Base-by-base conservation (phyloP, 2,888 invertebrate genomes). In the Pachycephus smyrnensis region DNA sequence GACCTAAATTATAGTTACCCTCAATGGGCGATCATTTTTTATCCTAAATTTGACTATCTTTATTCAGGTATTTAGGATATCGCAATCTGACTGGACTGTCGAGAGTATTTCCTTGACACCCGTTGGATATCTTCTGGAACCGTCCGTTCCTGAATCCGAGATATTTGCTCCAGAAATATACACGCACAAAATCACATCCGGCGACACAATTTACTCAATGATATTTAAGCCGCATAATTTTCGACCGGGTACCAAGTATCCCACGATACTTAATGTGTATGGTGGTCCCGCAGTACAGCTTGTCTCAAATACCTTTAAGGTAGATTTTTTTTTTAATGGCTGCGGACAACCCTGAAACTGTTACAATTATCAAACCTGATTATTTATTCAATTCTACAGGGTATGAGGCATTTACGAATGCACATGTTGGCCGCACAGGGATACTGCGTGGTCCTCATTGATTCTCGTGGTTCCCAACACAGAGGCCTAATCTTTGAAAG, bases 261-360 rank as follows among this genome's bases (percentile, higher is more conserved):
- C 99, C 1, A 98, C 98, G 30, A 96, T 99, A 80, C 94, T 99
- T 75, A 98, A 98, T 92, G 97, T 99, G 77, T 99, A 99, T 91
- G 99, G 98, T 3, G 99, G 99, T 0, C 99, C 99, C 0, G 98
- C 99, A 91, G 98, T 99, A 75, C 99, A 99, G 92, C 94, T 98
- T 69, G 99, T 99, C 80, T 97, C 97, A 77, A 99, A 99, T 92
- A 96, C 97, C 11, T 98, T 97, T 89, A 97, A 97, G 94, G 97
- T 97, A 88, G 73, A 80, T 75, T 68, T 30, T 33, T 30, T 33
- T 68, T 33, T 32, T 30, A 36, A 33, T 73, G 37, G 35, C 33
- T 40, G 0, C 23, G 1, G 23, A 23, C 15, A 2, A 23, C 23
- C 15, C 2, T 2, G 6, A 55, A 55, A 55, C 23, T 55, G 23